Evolutionary conservation across 2,113 vertebrate species (phyloP), one percentile per base, ranked within the genome.

Genomic region (Lasiurus borealis): DNA sequence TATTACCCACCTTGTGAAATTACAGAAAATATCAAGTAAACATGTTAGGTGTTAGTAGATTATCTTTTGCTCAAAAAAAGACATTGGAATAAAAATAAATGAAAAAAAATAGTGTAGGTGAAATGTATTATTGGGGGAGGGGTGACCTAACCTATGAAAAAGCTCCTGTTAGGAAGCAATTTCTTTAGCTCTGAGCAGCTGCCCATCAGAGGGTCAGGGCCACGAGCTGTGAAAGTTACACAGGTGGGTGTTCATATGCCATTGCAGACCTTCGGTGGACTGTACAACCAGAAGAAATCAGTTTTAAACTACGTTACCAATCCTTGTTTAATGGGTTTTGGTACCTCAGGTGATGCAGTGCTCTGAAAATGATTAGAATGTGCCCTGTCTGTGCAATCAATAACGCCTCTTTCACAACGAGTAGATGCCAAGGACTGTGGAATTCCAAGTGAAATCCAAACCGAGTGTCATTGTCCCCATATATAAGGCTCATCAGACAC

Each of bases 361-460:
- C 92, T 97, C 80, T 98, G 98, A 98, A 98, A 98, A 98, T 98
- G 97, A 98, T 98, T 98, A 98, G 98, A 98, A 98, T 88, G 93
- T 97, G 94, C 94, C 96, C 97, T 96, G 95, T 98, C 94, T 98
- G 88, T 97, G 96, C 97, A 98, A 98, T 98, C 98, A 98, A 98
- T 98, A 98, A 98, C 95, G 95, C 98, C 97, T 96, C 40, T 46
- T 96, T 96, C 95, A 94, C 97, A 98, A 97, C 96, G 93, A 98
- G 98, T 97, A 92, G 94, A 96, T 98, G 97, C 97, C 96, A 96
- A 94, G 96, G 71, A 4, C 71, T 40, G 69, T 11, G 10, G 69
- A 40, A 40, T 36, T 36, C 10, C 69, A 40, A 71, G 19, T 11
- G 19, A 10, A 19, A 1, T 40, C 34, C 2, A 1, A 71, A 19